Evolutionary conservation across 2,888 invertebrate genomes (phyloP).

Genomic region (Atrina japonica): DNA sequence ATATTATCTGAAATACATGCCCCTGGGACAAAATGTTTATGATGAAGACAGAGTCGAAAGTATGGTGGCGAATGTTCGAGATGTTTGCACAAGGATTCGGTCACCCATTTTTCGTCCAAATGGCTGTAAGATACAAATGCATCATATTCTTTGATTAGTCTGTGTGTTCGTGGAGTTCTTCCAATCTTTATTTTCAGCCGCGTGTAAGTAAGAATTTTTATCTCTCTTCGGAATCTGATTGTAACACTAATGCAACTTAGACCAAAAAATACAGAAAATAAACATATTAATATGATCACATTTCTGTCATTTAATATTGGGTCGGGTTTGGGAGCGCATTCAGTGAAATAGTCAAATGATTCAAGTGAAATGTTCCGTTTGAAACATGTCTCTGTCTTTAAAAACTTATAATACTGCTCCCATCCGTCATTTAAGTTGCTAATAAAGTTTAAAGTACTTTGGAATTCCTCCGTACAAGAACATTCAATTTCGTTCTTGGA

Average conservation of each 20-base stretch:
- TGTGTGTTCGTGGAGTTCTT: neutral
- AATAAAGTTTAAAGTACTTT: neutral
- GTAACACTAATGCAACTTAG: neutral
- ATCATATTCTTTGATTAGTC: constrained; percentile 84
- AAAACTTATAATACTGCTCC: neutral
- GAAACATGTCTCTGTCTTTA: constrained; percentile 4
- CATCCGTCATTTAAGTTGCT: neutral
- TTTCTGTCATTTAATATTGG: too few species aligned
- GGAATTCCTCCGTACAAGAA: neutral
- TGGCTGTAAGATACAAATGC: constrained; percentile 94
- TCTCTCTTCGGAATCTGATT: constrained; percentile 18
- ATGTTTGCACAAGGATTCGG: constrained; percentile 90
- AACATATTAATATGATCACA: neutral
- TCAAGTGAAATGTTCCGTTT: neutral
- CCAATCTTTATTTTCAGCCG: constrained; percentile 13
- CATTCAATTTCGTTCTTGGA: constrained; percentile 4
- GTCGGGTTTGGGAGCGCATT: neutral
- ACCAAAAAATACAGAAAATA: constrained; percentile 2
- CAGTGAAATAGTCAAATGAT: neutral
- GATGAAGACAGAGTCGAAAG: constrained; percentile 75
- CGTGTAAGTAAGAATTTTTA: constrained; percentile 33
- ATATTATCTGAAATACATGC: constrained; percentile 89
- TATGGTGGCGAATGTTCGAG: constrained; percentile 88
- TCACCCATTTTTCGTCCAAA: constrained; percentile 92
- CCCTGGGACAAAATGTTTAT: constrained; percentile 58